phyloP scores from a whole-genome alignment of 2,888 invertebrate genomes.

The Cabera pusaria region DNA sequence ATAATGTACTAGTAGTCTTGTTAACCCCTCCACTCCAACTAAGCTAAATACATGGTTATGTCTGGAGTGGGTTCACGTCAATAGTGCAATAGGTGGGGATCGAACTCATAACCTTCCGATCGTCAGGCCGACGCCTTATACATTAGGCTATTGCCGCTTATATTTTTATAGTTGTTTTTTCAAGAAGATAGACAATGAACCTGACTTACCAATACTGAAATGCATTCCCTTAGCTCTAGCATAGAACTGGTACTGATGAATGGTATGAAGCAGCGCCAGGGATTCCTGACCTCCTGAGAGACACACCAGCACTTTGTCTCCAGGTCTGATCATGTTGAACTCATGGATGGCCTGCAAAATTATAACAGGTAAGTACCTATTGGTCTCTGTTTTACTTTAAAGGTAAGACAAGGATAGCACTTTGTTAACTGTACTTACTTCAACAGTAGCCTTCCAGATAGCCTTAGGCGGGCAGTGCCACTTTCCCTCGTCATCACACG shows the following conservation, averaged over 20 bases:
- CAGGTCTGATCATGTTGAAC: conserved; percentile 92
- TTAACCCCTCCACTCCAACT: no score
- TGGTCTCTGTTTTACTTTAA: no score
- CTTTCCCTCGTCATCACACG: conserved; percentile 74
- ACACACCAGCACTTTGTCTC: conserved; percentile 92
- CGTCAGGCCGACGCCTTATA: no score
- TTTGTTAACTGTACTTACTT: conserved; percentile 74
- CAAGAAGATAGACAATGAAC: no score
- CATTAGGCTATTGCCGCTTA: no score
- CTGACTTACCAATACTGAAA: conserved; percentile 86
- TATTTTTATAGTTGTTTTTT: no score
- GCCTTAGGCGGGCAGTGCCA: conserved; percentile 92
- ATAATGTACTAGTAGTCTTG: no score
- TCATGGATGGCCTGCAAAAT: conserved; percentile 88
- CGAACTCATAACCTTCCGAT: no score
- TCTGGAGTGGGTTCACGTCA: no score
- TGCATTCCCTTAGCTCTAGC: conserved; percentile 88
- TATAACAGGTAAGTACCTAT: neutral
- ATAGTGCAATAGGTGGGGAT: no score
- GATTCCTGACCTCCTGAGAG: conserved; percentile 93
- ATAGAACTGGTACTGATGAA: conserved; percentile 93
- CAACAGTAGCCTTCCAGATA: conserved; percentile 91
- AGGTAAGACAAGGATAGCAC: no score
- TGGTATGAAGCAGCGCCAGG: conserved; percentile 91
- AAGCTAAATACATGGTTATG: no score